phyloP scores from a whole-genome alignment of 2,888 invertebrate species.

The Drosophila picticornis region DNA sequence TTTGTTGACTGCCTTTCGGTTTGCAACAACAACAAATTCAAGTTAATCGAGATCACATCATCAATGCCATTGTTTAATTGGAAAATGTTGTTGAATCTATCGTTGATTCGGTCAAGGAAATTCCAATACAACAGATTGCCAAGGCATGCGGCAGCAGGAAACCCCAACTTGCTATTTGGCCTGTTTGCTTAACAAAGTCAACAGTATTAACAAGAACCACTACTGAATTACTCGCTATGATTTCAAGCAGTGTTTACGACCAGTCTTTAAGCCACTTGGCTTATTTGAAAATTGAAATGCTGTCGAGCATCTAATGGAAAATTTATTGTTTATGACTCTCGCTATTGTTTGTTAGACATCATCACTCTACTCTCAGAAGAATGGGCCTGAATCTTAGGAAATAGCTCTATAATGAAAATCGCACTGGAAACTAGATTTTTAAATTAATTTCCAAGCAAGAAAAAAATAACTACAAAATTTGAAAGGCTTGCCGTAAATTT shows the following conservation, averaged over 20 bases:
- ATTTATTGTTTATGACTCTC: neutral
- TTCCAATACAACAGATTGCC: slow-evolving; percentile 14
- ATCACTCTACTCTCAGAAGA: neutral
- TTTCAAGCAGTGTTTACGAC: neutral
- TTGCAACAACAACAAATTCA: slow-evolving; percentile 18
- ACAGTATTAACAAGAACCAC: neutral
- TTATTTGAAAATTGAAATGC: neutral
- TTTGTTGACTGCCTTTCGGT: slow-evolving; percentile 54
- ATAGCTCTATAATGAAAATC: neutral
- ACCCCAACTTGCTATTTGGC: slow-evolving; percentile 2
- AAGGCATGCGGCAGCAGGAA: slow-evolving; percentile 48
- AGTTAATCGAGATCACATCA: slow-evolving; percentile 58
- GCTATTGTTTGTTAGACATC: neutral
- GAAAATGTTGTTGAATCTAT: slow-evolving; percentile 48
- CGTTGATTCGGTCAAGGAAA: slow-evolving; percentile 36
- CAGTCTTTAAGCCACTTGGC: neutral
- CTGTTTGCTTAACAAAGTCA: slow-evolving; percentile 5
- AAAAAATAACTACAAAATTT: neutral
- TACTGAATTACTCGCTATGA: neutral
- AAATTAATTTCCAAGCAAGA: neutral
- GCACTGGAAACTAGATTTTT: neutral
- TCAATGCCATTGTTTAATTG: slow-evolving; percentile 67
- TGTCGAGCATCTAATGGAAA: neutral
- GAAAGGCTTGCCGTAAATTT: neutral
- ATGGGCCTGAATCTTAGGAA: neutral